These are phyloP conservation scores for Pocillopora verrucosa DNA, from an alignment of 64 coral and sea anemone genomes.

Conservation along the genomic window DNA sequence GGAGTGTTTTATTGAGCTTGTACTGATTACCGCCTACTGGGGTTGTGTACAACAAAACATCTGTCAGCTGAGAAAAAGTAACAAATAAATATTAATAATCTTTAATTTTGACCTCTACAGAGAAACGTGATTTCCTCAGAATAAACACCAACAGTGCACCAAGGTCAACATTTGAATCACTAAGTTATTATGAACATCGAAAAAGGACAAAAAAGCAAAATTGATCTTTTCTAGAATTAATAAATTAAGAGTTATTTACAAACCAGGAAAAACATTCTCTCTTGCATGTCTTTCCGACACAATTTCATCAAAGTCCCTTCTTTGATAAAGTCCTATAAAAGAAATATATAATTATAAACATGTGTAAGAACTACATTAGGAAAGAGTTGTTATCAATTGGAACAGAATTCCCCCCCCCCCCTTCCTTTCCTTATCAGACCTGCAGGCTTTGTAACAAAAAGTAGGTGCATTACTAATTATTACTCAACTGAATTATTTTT, in stretches of 20 bases:
- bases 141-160: too few relatives aligned
- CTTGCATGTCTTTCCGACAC: slow-evolving; percentile 98
- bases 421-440: too few relatives aligned
- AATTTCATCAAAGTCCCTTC: slow-evolving; percentile 88
- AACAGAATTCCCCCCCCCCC: neutral
- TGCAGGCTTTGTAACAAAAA: too few relatives aligned
- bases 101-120: neutral
- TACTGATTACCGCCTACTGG: slow-evolving; percentile 83
- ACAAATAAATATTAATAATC: neutral
- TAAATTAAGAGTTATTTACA: slow-evolving; percentile 40
- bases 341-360: neutral
- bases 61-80: slow-evolving; percentile 73
- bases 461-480: too few relatives aligned
- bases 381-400: neutral
- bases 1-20: slow-evolving; percentile 73
- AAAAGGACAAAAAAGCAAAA: neutral
- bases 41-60: slow-evolving; percentile 88
- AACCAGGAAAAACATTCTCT: slow-evolving; percentile 91
- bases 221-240: too few relatives aligned
- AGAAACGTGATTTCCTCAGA: neutral
- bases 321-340: slow-evolving; percentile 74
- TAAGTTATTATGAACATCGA: neutral
- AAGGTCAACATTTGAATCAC: too few relatives aligned
- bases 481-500: too few relatives aligned
- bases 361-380: neutral